These are phyloP conservation scores for Diarsia brunnea DNA, from an alignment of 2,888 invertebrate genomes.

Conservation along the genomic window DNA sequence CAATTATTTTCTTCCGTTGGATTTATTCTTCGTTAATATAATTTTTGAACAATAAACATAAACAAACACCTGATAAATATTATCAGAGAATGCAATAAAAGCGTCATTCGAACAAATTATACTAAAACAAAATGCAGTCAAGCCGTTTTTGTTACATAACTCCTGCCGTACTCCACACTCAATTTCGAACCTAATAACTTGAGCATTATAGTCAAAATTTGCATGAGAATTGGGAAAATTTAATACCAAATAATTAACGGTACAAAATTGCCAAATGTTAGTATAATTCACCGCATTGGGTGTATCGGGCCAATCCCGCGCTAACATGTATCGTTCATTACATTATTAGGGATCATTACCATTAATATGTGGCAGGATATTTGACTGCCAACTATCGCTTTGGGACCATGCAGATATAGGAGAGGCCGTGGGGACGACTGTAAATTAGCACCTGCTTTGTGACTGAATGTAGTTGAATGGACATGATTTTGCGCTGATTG, in stretches of 20 bases:
- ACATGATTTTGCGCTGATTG: slow-evolving; percentile 12
- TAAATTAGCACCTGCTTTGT: slow-evolving; percentile 42
- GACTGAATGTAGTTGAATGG: neutral
- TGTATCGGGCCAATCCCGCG: slow-evolving; percentile 58
- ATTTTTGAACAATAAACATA: slow-evolving; percentile 53
- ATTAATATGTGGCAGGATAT: slow-evolving; percentile 57
- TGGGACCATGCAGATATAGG: slow-evolving; percentile 32
- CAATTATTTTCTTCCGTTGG: slow-evolving; percentile 1
- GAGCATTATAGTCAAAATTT: slow-evolving; percentile 48
- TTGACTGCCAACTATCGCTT: slow-evolving; percentile 59
- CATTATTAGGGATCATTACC: slow-evolving; percentile 63
- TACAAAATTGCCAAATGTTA: slow-evolving; percentile 62
- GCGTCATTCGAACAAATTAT: slow-evolving; percentile 56
- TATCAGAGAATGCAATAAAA: slow-evolving; percentile 60
- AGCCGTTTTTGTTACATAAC: slow-evolving; percentile 54
- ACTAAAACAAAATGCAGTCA: slow-evolving; percentile 58
- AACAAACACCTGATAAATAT: slow-evolving; percentile 53
- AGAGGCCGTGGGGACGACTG: slow-evolving; percentile 25
- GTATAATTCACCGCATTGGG: slow-evolving; percentile 65
- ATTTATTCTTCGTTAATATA: slow-evolving; percentile 7
- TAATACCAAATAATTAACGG: slow-evolving; percentile 66
- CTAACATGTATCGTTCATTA: slow-evolving; percentile 50
- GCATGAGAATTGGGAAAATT: slow-evolving; percentile 33
- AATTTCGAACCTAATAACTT: slow-evolving; percentile 58
- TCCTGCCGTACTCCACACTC: slow-evolving; percentile 28